Conservation (phyloP, 2,797 vertebrate species). For the Heliangelus exortis region DNA sequence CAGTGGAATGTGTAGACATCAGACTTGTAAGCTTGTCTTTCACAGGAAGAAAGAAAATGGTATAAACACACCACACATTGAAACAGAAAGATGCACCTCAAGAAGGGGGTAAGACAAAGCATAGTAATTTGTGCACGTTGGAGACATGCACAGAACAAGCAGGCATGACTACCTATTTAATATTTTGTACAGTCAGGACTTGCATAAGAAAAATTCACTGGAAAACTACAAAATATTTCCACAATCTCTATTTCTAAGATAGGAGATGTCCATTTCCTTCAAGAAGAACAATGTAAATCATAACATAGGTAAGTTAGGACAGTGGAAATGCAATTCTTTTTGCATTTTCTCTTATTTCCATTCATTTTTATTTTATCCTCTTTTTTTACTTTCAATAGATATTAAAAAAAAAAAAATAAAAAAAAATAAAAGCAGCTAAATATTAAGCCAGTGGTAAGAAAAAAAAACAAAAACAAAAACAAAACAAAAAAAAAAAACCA, state of each 20-base stretch:
- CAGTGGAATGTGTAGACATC: background rate
- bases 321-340: background rate
- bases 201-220: fast-evolving
- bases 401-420: background rate
- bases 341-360: background rate
- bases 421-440: no score
- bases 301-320: background rate
- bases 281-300: background rate
- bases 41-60: background rate
- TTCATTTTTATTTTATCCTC: background rate
- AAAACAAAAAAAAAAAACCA: no score
- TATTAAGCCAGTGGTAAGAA: background rate
- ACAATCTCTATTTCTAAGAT: background rate
- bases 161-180: fast-evolving
- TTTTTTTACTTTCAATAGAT: background rate
- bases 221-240: background rate
- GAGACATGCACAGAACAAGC: background rate
- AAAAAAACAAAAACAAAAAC: no score
- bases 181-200: background rate
- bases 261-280: background rate
- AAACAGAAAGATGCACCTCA: background rate
- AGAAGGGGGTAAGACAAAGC: fast-evolving
- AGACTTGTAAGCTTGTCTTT: background rate
- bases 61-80: background rate
- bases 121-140: background rate